phyloP scores from a whole-genome alignment of 2,113 vertebrate species.

The Spea bombifrons region DNA sequence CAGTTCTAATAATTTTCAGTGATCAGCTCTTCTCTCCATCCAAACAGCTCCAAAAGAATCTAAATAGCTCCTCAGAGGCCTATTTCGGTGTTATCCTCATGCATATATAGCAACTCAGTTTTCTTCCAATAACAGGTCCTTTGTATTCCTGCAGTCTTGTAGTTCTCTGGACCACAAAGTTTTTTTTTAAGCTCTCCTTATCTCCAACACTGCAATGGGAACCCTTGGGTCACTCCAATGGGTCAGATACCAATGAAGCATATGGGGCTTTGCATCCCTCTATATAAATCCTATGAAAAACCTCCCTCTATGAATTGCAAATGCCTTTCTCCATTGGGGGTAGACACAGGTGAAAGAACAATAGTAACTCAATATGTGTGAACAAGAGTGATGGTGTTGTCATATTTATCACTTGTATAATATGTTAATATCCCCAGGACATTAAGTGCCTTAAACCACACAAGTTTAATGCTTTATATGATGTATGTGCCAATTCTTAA shows the following conservation, averaged over 20 bases:
- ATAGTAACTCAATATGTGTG: conserved; percentile 39
- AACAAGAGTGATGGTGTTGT: conserved; percentile 33
- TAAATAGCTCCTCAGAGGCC: too few relatives aligned
- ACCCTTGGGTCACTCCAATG: neutral
- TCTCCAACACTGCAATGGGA: neutral
- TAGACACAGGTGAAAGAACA: conserved; percentile 4
- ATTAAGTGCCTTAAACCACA: neutral
- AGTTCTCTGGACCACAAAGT: too few relatives aligned
- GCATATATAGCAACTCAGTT: too few relatives aligned
- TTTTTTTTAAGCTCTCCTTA: too few relatives aligned
- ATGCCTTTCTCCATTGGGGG: neutral
- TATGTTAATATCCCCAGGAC: conserved; percentile 22
- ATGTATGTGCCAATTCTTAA: too few relatives aligned
- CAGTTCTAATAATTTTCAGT: neutral
- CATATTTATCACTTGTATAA: neutral
- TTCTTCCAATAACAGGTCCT: too few relatives aligned
- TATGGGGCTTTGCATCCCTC: neutral
- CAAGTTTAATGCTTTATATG: neutral
- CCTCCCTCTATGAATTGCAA: conserved; percentile 18
- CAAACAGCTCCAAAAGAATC: too few relatives aligned
- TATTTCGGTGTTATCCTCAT: too few relatives aligned
- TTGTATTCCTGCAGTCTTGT: too few relatives aligned
- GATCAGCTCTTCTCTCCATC: too few relatives aligned
- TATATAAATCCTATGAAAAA: conserved; percentile 5
- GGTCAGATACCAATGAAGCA: neutral